These are phyloP conservation scores for Mesocentrotus franciscanus DNA, from an alignment of 53 echinoderm and acorn worm genomes.

Conservation along the genomic window DNA sequence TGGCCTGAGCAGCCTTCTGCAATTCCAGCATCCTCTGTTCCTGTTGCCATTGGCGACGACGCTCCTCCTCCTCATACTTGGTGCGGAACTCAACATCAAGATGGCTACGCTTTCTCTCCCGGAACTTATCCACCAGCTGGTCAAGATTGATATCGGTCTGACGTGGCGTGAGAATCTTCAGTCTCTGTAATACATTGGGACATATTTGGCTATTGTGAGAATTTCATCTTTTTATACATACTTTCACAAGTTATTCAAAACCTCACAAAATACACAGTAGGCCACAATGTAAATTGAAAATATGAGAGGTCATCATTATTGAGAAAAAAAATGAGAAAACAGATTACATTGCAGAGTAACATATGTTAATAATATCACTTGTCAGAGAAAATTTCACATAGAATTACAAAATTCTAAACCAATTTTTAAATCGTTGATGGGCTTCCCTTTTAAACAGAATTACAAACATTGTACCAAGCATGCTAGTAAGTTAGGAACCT, in stretches of 20 bases:
- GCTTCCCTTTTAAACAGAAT: no score
- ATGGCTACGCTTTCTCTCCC: conserved; percentile 91
- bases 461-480: no score
- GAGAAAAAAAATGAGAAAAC: no score
- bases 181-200: conserved; percentile 67
- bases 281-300: background rate
- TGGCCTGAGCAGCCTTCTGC: conserved; percentile 84
- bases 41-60: conserved; percentile 87
- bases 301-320: no score
- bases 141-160: conserved; percentile 94
- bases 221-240: background rate
- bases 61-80: conserved; percentile 90
- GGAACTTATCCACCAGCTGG: conserved; percentile 91
- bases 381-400: no score
- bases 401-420: no score
- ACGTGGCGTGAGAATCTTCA: conserved; percentile 94
- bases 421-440: no score
- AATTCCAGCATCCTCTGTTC: conserved; percentile 85
- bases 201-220: background rate
- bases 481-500: no score
- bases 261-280: background rate
- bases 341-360: no score
- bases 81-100: conserved; percentile 93
- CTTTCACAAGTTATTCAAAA: background rate
- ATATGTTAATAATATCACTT: no score